Conservation (phyloP, 2,113 vertebrate species). For the Percopsis transmontana region DNA sequence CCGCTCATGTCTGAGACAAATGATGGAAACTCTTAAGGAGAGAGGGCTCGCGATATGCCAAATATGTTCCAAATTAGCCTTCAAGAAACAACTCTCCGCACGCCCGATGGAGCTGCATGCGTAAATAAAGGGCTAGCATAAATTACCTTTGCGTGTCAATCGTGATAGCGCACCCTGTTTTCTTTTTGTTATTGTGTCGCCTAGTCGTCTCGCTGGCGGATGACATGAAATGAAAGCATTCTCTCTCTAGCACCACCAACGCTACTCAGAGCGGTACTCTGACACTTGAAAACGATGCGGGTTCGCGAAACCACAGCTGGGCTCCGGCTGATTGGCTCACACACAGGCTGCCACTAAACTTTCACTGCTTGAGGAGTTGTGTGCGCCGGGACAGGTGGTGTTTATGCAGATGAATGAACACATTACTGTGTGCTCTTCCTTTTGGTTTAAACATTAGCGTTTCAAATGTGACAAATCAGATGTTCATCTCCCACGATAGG, state of each 20-base stretch:
- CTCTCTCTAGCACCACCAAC: conserved; percentile 71
- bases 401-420: conserved; percentile 99
- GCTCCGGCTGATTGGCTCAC: conserved; percentile 74
- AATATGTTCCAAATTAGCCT: conserved; percentile 79
- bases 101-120: conserved; percentile 48
- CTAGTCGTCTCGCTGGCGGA: conserved; percentile 73
- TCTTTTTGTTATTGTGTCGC: conserved; percentile 75
- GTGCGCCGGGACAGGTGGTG: conserved; percentile 95
- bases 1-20: conserved; percentile 71
- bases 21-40: conserved; percentile 72
- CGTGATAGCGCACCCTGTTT: conserved; percentile 73
- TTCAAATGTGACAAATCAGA: conserved; percentile 99
- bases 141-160: conserved; percentile 79
- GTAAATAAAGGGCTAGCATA: conserved; percentile 80
- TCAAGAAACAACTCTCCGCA: conserved; percentile 65
- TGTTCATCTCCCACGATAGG: conserved; percentile 93
- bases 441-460: conserved; percentile 99
- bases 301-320: conserved; percentile 76
- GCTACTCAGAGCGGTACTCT: conserved; percentile 69
- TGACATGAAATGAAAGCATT: conserved; percentile 80
- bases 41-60: conserved; percentile 71
- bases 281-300: conserved; percentile 79
- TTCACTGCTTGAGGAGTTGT: conserved; percentile 90
- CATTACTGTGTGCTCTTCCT: conserved; percentile 97
- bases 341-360: conserved; percentile 82